Evolutionary conservation across 2,113 vertebrate species (phyloP), one percentile per base, ranked within the genome.

Genomic region (Pygoscelis antarcticus): DNA sequence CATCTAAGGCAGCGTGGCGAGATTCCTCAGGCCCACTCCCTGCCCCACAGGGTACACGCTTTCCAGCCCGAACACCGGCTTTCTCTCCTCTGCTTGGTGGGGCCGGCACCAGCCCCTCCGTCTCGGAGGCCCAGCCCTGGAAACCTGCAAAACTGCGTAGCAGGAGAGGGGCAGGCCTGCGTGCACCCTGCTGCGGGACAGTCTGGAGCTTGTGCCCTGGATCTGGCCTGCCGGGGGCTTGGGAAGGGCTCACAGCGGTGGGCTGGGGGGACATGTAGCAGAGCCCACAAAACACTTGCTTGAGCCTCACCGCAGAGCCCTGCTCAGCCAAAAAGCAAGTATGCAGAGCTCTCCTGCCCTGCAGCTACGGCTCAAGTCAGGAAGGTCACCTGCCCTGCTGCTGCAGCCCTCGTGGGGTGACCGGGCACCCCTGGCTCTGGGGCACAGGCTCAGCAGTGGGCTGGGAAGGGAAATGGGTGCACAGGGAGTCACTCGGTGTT

Each of bases 21-120:
- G 57, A 65, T 82, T 74, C 70, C 32, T 74, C 30, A 29, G 66
- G 85, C 87, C 74, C 1, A 1, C 64, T 91, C 57, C 47, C 21
- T 0, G 0, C 20, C 22, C 40, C 1, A 1, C 58, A 44, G 69
- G 22, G 55, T 13, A 10, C 13, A 14, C 0, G 3, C 57, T 80
- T 79, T 44, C 49, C 38, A n/a, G 61, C 77, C 74, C 0, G 0
- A 76, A 60, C 46, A n/a, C 22, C 2, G 0, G 13, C 64, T 95
- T 90, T 81, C 42, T 76, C 32, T 60, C n/a, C 71, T 76, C 81
- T 87, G 83, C 72, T 87, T 92, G 80, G 78, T 14, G 32, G 42
- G 87, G 44, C 42, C 4, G 4, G 47, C 74, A 64, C 19, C 38
- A 86, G 55, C 54, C 77, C 80, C 34, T 77, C 51, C 4, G 3